Conservation (phyloP, 2,888 invertebrate genomes). For the Sphaerophoria taeniata region DNA sequence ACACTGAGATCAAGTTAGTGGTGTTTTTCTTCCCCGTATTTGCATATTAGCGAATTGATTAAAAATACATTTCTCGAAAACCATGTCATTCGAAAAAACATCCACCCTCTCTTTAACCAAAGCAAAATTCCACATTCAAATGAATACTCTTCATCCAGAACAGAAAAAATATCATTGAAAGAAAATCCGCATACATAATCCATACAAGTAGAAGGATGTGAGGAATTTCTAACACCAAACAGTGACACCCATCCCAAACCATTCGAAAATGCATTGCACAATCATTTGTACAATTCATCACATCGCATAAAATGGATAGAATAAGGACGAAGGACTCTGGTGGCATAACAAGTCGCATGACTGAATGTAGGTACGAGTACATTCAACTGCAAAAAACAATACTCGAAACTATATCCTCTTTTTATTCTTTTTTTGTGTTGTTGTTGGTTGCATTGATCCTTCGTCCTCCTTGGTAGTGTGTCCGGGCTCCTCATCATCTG, state of each 20-base stretch:
- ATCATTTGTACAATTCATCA: slow-evolving; percentile 74
- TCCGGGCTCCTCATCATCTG: not conserved
- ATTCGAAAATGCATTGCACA: slow-evolving; percentile 48
- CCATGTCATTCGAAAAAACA: slow-evolving; percentile 56
- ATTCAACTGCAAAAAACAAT: slow-evolving; percentile 63
- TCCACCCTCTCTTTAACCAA: not conserved
- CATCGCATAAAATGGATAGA: slow-evolving; percentile 71
- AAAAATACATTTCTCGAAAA: slow-evolving; percentile 61
- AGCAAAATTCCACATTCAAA: slow-evolving; percentile 36
- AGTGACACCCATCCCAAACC: not conserved
- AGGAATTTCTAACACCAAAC: not conserved
- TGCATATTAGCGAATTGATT: slow-evolving; percentile 69
- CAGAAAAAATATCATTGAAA: slow-evolving; percentile 36
- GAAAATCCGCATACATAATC: slow-evolving; percentile 63
- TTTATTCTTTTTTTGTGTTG: slow-evolving; percentile 6
- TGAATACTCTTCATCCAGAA: slow-evolving; percentile 56
- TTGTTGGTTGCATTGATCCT: not conserved
- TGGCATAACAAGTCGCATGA: slow-evolving; percentile 34
- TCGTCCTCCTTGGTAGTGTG: not conserved
- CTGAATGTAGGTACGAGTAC: slow-evolving; percentile 44
- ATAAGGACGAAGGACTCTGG: slow-evolving; percentile 70
- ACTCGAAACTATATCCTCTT: slow-evolving; percentile 65
- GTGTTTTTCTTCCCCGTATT: slow-evolving; percentile 48
- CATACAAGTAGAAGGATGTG: slow-evolving; percentile 9
- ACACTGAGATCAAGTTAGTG: slow-evolving; percentile 57